phyloP scores from a whole-genome alignment of 2,113 vertebrate species.

The Mormyrus lacerda region DNA sequence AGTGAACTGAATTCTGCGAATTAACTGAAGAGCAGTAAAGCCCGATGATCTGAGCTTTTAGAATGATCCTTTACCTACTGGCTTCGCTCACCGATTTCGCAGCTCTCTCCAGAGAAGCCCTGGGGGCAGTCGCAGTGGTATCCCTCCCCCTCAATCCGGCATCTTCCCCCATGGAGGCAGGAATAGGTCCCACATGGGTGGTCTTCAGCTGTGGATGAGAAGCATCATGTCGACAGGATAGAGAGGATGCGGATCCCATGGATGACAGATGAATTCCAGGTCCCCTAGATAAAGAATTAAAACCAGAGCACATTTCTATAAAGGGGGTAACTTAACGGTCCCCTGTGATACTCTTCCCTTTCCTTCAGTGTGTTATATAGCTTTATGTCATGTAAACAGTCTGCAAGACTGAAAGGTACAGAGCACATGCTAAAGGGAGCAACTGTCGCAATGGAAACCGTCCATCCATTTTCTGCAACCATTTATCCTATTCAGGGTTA shows the following conservation, averaged over 20 bases:
- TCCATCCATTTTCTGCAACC: background rate
- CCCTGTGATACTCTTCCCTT: background rate
- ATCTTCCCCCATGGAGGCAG: constrained; percentile 82
- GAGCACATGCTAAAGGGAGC: background rate
- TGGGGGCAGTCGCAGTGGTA: constrained; percentile 80
- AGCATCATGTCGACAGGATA: background rate
- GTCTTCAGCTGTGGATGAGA: constrained; percentile 37
- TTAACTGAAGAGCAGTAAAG: background rate
- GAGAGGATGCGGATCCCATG: background rate
- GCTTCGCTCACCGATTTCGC: constrained; percentile 79
- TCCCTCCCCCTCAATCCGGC: constrained; percentile 65
- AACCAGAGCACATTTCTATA: background rate
- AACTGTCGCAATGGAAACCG: background rate
- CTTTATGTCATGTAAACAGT: background rate
- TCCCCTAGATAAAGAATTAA: background rate
- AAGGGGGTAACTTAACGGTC: background rate
- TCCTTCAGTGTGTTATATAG: background rate
- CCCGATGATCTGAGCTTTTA: background rate
- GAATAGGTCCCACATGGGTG: constrained; percentile 78
- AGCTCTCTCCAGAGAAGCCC: constrained; percentile 87
- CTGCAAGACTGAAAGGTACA: background rate
- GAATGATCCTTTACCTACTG: background rate
- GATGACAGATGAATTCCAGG: background rate
- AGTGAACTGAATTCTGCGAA: background rate
- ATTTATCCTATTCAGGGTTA: background rate